Base-by-base conservation (phyloP, 1,140 invertebrate species). In the Cepaea nemoralis region DNA sequence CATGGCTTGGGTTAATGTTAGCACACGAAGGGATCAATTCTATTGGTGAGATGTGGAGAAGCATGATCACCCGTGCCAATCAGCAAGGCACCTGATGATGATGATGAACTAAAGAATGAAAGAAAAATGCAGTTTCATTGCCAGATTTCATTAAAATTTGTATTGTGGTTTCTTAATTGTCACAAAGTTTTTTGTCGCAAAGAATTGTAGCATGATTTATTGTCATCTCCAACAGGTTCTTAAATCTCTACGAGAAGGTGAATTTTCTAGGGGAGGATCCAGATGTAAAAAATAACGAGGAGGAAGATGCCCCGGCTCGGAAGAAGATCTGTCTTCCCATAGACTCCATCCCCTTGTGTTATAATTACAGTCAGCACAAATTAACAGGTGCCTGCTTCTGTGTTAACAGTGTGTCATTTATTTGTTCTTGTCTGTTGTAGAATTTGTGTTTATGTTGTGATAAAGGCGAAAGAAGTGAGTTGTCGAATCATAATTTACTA, bases 191-290 rank as follows among this genome's bases (percentile, higher is more conserved):
- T n/a, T n/a, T n/a, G n/a, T n/a, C n/a, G n/a, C n/a, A n/a, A n/a
- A n/a, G n/a, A n/a, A n/a, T n/a, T n/a, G n/a, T n/a, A n/a, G n/a
- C n/a, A n/a, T n/a, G n/a, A n/a, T n/a, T n/a, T n/a, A n/a, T n/a
- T 55, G 2, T 55, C 22, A 22, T 19, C 50, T 55, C n/a, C 70
- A 3, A 14, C 90, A 97, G 96, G 91, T 95, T 95, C 91, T 92
- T 96, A 86, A 94, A 96, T 87, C 92, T 94, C 85, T 97, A 96
- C 91, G 96, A 97, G 88, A 96, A 96, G 89, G 94, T 96, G 24
- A 94, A 97, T 84, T 96, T 95, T 87, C 92, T 96, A 71, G 96
- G 96, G 6, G 96, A 96, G 89, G 96, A 97, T 86, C 90, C 90
- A 6, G 91, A 93, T 80, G 76, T 83, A 33, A 81, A 69, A 74